Base-by-base conservation (phyloP, 2,888 invertebrate genomes). In the Chaitophorus viminalis region DNA sequence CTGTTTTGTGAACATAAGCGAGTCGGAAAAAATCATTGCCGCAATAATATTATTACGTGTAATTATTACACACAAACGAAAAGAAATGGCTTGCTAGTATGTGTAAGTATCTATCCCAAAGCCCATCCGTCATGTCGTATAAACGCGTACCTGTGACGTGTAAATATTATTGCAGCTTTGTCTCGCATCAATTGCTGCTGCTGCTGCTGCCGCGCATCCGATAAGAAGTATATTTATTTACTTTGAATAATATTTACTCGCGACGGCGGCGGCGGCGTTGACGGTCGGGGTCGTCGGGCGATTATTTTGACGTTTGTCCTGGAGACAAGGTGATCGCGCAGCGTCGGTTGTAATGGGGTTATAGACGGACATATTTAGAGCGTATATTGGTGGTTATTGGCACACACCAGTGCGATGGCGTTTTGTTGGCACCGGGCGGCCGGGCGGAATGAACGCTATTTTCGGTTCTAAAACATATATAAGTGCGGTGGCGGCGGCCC, bases 381-480 rank as follows among this genome's bases (percentile, higher is more conserved):
- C 86, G 86, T 86, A 78, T 86, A 87, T 74, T 79, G 86, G 86
- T 87, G 86, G 86, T 87, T 87, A 79, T 87, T 87, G 86, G 86
- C 86, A 87, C 79, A 79, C 86, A 60, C 68, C 72, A 72, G 84
- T 36, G 84, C 76, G 78, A 78, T 78, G 86, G 79, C 86, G 86
- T 87, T 87, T 87, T 87, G 86, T 87, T 87, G 86, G 86, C 86
- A 87, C 74, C 79, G 79, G 86, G 72, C 79, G 79, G 72, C 46
- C 79, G 86, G 79, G 86, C 74, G 86, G 86, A 87, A 87, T 87
- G 86, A 87, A 87, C 86, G 86, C 86, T 87, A 87, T 87, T 87
- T 87, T 87, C 86, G 86, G 86, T 87, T 79, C 78, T 87, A 87
- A 87, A 87, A 87, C 78, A 46, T 39, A 46, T 84, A 84, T 68